Evolutionary conservation across 2,888 invertebrate genomes (phyloP).

Genomic region (Tanypteryx hageni): DNA sequence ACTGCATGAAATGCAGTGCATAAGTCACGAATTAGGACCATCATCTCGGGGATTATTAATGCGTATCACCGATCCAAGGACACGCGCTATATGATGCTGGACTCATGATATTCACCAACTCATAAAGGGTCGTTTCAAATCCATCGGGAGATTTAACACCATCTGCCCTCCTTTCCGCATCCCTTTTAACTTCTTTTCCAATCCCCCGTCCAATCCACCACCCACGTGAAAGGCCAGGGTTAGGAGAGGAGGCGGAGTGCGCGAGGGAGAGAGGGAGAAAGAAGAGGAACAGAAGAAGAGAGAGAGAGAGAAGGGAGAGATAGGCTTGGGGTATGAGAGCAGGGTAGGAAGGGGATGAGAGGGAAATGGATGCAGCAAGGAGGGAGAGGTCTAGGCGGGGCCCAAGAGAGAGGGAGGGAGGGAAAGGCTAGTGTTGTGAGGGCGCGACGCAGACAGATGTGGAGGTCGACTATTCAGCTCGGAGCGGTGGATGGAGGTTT

Average conservation of each 20-base stretch:
- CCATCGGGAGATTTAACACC: background rate
- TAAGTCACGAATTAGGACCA: background rate
- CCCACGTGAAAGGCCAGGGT: background rate
- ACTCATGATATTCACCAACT: background rate
- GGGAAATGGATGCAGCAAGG: background rate
- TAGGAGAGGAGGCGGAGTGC: background rate
- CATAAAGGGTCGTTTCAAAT: background rate
- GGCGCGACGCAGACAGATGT: no score
- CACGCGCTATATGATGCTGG: background rate
- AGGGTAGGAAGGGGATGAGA: background rate
- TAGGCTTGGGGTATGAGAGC: background rate
- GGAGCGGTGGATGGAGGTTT: no score
- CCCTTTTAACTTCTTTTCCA: background rate
- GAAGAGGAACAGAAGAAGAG: no score
- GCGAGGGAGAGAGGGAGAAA: no score
- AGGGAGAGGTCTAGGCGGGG: background rate
- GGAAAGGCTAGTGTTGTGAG: background rate
- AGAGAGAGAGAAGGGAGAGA: no score
- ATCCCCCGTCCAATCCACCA: background rate
- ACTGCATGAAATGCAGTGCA: background rate
- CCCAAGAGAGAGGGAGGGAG: background rate
- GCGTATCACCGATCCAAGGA: background rate
- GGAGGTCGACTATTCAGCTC: no score
- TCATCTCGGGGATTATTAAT: background rate
- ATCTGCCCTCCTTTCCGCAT: no score